These are phyloP conservation scores for Tachysurus vachellii DNA, from an alignment of 2,113 vertebrate species.

Conservation along the genomic window DNA sequence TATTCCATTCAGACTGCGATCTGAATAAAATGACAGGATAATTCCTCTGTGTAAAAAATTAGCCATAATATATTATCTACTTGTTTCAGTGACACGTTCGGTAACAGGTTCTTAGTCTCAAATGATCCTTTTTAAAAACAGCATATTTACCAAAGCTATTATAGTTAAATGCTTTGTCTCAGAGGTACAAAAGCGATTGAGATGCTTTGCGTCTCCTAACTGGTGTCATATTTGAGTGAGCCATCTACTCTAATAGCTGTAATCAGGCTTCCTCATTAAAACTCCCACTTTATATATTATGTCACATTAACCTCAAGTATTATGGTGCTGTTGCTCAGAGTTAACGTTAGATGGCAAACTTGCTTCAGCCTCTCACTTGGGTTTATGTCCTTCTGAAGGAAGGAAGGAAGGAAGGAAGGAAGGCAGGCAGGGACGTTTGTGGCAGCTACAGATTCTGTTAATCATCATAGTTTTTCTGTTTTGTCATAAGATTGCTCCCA, in stretches of 20 bases:
- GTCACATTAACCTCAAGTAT: not conserved
- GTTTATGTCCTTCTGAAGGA: not conserved
- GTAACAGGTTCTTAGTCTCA: conserved; percentile 43
- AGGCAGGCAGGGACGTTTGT: not conserved
- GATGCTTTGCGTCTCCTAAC: not conserved
- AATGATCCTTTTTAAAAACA: conserved; percentile 35
- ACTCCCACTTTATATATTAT: conserved; percentile 1
- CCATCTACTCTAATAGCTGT: conserved; percentile 17
- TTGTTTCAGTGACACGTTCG: conserved; percentile 49
- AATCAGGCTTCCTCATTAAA: conserved; percentile 26
- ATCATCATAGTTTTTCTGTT: conserved; percentile 3
- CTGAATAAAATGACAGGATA: conserved; percentile 43
- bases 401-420: no score
- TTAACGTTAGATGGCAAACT: conserved; percentile 51
- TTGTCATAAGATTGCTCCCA: not conserved
- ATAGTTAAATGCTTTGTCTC: conserved; percentile 32
- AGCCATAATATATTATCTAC: conserved; percentile 57
- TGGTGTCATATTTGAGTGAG: conserved; percentile 25
- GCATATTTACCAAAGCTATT: conserved; percentile 12
- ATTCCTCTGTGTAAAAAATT: conserved; percentile 44
- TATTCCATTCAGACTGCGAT: conserved; percentile 30
- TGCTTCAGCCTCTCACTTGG: conserved; percentile 1
- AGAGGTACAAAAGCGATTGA: conserved; percentile 36
- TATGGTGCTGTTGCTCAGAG: not conserved
- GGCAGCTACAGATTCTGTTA: conserved; percentile 4